Evolutionary conservation across 1,140 invertebrate species (phyloP).

Genomic region (Ephestia elutella): DNA sequence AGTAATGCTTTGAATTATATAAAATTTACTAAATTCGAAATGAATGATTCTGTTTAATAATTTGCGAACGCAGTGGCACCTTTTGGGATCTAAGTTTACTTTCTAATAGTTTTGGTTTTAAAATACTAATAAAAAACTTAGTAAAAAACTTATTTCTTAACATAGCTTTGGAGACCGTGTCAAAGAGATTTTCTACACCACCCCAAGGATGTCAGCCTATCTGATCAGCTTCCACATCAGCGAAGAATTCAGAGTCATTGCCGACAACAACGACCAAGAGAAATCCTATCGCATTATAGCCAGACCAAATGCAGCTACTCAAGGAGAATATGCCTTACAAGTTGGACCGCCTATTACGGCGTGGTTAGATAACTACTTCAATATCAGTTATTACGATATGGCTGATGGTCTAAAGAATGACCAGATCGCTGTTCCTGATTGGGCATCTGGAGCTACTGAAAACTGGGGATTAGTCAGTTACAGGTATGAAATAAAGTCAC

Average conservation of each 20-base stretch:
- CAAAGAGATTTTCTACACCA: constrained; percentile 76
- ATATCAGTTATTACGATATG: constrained; percentile 59
- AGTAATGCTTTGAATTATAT: no score
- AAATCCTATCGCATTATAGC: constrained; percentile 81
- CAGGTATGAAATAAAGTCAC: constrained; percentile 33
- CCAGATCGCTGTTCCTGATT: constrained; percentile 83
- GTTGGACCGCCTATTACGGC: constrained; percentile 66
- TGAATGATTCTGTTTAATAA: no score
- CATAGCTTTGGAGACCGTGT: constrained; percentile 40
- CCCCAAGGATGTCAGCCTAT: constrained; percentile 89
- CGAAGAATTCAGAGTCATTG: constrained; percentile 84
- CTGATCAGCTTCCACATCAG: constrained; percentile 81
- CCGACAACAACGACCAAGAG: constrained; percentile 39
- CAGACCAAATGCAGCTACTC: constrained; percentile 78
- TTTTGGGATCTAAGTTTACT: no score
- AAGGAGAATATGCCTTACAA: constrained; percentile 77
- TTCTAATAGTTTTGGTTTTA: no score
- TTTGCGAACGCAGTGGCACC: no score
- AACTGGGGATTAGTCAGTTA: constrained; percentile 84
- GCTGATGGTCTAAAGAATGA: constrained; percentile 74
- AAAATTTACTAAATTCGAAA: no score
- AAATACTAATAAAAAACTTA: no score
- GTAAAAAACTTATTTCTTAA: no score
- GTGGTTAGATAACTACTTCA: constrained; percentile 59
- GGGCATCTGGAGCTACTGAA: constrained; percentile 81